Percentiles rank a stretch among this genome's conserved stretches.
phyloP scores from a whole-genome alignment of 2,888 invertebrate genomes.

The Anthrax anthrax region DNA sequence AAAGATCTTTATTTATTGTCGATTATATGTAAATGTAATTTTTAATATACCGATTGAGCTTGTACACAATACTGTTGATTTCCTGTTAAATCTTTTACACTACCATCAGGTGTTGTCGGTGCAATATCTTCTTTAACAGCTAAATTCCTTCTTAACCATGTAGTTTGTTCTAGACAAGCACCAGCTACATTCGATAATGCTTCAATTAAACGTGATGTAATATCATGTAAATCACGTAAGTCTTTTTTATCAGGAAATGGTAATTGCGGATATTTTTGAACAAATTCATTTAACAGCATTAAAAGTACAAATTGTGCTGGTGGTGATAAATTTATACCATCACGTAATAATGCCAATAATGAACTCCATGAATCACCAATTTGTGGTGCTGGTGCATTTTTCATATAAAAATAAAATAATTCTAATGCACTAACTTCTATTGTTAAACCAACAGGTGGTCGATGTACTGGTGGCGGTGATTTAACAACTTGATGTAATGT shows the following conservation, averaged over 20 bases:
- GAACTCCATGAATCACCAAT: slow-evolving; percentile 67
- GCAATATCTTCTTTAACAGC: slow-evolving; percentile 55
- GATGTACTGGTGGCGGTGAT: slow-evolving; percentile 48
- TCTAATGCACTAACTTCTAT: slow-evolving; percentile 72
- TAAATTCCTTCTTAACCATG: slow-evolving; percentile 69
- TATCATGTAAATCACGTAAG: slow-evolving; percentile 64
- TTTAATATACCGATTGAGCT: slow-evolving; percentile 47
- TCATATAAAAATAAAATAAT: slow-evolving; percentile 62
- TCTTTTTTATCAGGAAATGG: slow-evolving; percentile 66
- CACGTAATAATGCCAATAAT: slow-evolving; percentile 56
- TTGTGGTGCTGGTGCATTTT: slow-evolving; percentile 50
- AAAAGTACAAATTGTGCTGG: slow-evolving; percentile 66
- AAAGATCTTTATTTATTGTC: neutral
- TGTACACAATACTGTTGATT: slow-evolving; percentile 55
- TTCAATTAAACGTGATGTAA: slow-evolving; percentile 61
- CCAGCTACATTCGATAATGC: slow-evolving; percentile 71
- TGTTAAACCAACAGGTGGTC: slow-evolving; percentile 42
- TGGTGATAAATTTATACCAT: slow-evolving; percentile 55
- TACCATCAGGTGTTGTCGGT: slow-evolving; percentile 33
- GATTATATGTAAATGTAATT: neutral
- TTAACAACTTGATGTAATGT: slow-evolving; percentile 70
- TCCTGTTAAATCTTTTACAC: slow-evolving; percentile 23
- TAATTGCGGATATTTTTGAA: slow-evolving; percentile 56
- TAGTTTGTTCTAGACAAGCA: slow-evolving; percentile 81
- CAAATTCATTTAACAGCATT: slow-evolving; percentile 67